phyloP scores from a whole-genome alignment of 92 coral and sea anemone genomes.

The Desmophyllum pertusum region DNA sequence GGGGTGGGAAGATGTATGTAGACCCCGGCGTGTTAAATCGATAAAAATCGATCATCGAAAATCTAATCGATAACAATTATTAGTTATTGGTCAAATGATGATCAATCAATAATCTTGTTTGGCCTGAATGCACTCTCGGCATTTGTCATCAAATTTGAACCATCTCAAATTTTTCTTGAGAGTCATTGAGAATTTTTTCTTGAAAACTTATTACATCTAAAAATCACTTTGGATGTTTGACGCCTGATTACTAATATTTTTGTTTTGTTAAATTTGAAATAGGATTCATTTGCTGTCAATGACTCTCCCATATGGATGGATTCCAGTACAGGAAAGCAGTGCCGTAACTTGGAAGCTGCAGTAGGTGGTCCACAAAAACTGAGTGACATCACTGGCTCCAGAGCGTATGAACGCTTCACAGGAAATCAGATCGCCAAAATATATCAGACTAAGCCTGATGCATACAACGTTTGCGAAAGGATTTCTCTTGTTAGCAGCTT shows the following conservation, averaged over 20 bases:
- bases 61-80: no score
- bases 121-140: no score
- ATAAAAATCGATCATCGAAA: no score
- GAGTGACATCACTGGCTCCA: conserved; percentile 91
- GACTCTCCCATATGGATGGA: conserved; percentile 99
- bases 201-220: no score
- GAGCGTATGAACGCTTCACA: conserved; percentile 97
- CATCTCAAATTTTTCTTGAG: no score
- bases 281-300: conserved; percentile 84
- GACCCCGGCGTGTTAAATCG: no score
- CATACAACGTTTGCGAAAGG: conserved; percentile 79
- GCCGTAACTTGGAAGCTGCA: conserved; percentile 79
- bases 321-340: conserved; percentile 86
- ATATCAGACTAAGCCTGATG: conserved; percentile 71
- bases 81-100: no score
- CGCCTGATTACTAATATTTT: neutral
- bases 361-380: conserved; percentile 85
- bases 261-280: neutral
- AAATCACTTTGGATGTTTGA: neutral
- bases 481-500: conserved; percentile 95
- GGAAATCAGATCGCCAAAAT: conserved; percentile 96
- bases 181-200: no score
- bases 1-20: neutral
- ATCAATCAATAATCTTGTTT: no score
- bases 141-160: no score